Evolutionary conservation across 2,113 vertebrate genomes (phyloP).

Genomic region (Rostratula benghalensis): DNA sequence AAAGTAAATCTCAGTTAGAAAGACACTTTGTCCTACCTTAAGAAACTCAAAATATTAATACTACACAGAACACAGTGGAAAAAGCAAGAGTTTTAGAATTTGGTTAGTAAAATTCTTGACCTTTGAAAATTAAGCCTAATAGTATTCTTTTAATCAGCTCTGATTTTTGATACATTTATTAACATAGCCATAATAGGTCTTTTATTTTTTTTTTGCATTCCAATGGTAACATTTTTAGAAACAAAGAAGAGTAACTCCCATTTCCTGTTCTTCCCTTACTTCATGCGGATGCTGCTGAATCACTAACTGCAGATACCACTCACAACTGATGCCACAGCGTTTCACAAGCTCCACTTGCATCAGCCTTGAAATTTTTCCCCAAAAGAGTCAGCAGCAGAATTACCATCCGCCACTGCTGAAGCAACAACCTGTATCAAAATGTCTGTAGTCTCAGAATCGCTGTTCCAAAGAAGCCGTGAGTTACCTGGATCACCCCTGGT

Average conservation of each 20-base stretch:
- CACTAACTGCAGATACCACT: not conserved
- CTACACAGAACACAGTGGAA: not conserved
- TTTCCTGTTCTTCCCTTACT: conserved; percentile 39
- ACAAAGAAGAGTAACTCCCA: conserved; percentile 38
- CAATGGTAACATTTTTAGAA: conserved; percentile 28
- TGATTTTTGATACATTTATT: not conserved
- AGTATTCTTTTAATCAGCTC: not conserved
- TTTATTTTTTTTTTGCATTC: not conserved
- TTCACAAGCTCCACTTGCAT: conserved; percentile 21
- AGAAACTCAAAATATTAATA: not conserved
- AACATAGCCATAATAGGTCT: not conserved
- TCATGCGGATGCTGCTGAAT: not conserved
- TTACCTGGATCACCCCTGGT: not conserved
- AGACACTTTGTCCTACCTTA: not conserved
- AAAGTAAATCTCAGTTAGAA: not conserved
- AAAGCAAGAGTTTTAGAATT: not conserved
- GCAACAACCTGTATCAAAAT: not conserved
- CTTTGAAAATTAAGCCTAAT: not conserved
- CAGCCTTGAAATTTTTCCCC: not conserved
- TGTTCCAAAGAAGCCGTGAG: not conserved
- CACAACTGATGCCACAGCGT: not conserved
- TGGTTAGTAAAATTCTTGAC: not conserved
- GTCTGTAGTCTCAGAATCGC: not conserved
- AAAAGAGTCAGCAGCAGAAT: not conserved
- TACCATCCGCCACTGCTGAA: not conserved